These are phyloP conservation scores for Hyphantria cunea DNA, from an alignment of 1,140 invertebrate species.

Conservation along the genomic window DNA sequence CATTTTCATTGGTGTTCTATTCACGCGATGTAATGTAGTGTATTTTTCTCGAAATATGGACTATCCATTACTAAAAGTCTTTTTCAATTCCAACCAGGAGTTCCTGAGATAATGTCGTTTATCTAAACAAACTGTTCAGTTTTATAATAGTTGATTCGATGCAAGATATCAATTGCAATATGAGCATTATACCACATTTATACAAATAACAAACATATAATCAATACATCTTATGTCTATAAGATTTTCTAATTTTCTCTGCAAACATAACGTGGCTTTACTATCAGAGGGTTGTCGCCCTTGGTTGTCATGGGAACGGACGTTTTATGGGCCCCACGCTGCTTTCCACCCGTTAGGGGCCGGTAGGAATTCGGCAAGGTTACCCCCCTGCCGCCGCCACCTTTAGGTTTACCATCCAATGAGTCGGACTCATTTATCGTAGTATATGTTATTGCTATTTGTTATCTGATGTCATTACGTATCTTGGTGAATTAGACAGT, in stretches of 20 bases:
- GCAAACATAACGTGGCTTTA: slow-evolving; percentile 24
- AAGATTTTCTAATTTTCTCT: slow-evolving; percentile 31
- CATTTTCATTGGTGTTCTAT: no score
- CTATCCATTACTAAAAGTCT: no score
- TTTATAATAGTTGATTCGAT: no score
- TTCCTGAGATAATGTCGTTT: no score
- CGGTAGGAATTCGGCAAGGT: slow-evolving; percentile 41
- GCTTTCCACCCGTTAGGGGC: slow-evolving; percentile 35
- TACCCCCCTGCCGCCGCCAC: slow-evolving; percentile 18
- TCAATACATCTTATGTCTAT: slow-evolving; percentile 12
- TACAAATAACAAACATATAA: background rate
- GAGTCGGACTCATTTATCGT: slow-evolving; percentile 13
- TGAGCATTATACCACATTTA: no score
- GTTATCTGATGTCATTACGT: slow-evolving; percentile 1
- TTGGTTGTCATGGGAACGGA: slow-evolving; percentile 66
- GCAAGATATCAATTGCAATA: no score
- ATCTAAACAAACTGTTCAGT: no score
- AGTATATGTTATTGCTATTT: slow-evolving; percentile 11
- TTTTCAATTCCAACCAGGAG: no score
- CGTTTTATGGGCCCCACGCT: slow-evolving; percentile 63
- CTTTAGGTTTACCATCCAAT: slow-evolving; percentile 26
- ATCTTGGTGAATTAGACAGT: background rate
- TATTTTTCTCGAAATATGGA: no score
- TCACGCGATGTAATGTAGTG: no score
- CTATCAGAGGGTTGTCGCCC: slow-evolving; percentile 61